Base-by-base conservation (phyloP, 1,140 invertebrate species). In the Lithobius niger region DNA sequence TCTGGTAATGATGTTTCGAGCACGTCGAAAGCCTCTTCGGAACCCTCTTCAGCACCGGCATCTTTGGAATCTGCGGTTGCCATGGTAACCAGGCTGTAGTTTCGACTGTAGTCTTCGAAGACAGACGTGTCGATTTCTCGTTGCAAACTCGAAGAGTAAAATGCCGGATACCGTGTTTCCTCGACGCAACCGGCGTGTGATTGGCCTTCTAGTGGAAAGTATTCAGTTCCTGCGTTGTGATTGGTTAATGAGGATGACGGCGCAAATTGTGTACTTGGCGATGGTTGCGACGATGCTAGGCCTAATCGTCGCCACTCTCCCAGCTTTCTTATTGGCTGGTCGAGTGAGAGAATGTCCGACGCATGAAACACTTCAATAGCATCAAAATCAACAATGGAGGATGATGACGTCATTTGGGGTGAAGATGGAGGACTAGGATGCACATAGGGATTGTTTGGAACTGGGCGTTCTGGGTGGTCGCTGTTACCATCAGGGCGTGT, bases 81-180 rank as follows among this genome's bases (percentile, higher is more conserved):
- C n/a, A n/a, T n/a, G n/a, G n/a, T n/a, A n/a, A n/a, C n/a, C n/a
- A n/a, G n/a, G n/a, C n/a, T n/a, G n/a, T n/a, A n/a, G n/a, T n/a
- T n/a, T n/a, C n/a, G n/a, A n/a, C 79, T 80, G 24, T 79, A 69
- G 55, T 79, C 81, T 59, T 81, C 79, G 62, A 81, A 81, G 0
- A 79, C 79, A n/a, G n/a, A n/a, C n/a, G n/a, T n/a, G 44, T 47
- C 27, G 44, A 26, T 26, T 13, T 26, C 25, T 47, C 24, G 44
- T 26, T 3, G 24, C 44, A 3, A 45, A 13, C 44, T 24, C 13
- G 24, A 47, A 47, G 24, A 47, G 1, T 26, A 24, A 26, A 26
- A 26, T 47, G 44, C 44, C 44, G 27, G 25, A 26, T 24, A 47
- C 44, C 13, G 44, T 47, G 44, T 3, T 47, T 24, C 44, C 15